Evolutionary conservation across 64 coral and sea anemone species (phyloP), one percentile per base, ranked within the genome.

Genomic region (Pocillopora damicornis): DNA sequence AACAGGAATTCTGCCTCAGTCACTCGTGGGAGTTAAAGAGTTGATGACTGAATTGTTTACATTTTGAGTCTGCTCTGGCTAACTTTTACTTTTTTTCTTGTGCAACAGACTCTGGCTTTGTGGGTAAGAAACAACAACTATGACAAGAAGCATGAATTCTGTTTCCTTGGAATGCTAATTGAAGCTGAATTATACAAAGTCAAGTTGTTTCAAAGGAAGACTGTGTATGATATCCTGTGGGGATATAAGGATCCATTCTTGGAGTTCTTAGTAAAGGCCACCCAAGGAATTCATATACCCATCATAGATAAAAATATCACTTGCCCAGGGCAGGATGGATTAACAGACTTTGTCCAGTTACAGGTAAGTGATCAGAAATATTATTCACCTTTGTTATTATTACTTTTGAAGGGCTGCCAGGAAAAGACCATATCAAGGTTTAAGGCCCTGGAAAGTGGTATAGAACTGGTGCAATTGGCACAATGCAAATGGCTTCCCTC

Each of bases 191-290:
- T 6, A 0, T 76, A 72, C 51, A 13, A 78, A 60, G 78, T 77
- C 25, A 87, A 45, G 13, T 26, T 96, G 58, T 96, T 96, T 66
- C 94, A 96, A 73, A 83, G 35, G 23, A 92, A 89, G 37, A 89
- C 37, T 38, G 94, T 93, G 8, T 59, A 76, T 79, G 82, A 96
- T 82, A 57, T 96, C 13, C 63, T 96, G 1, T 96, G 94, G 94
- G 94, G 94, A 20, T 96, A 96, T 80, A 90, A 34, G 15, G 94
- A 96, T 63, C 13, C 58, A 2, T 15, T 95, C 4, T 34, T 95
- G 15, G n/a, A 89, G 26, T 35, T 66, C 35, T 67, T 22, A 22
- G 37, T 93, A 13, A 23, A 58, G 0, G 22, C 0, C 9, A 37
- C 86, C 9, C 66, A 25, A 37, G 64, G 37, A 69, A 18, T 79